These are phyloP conservation scores for Catocala fraxini DNA, from an alignment of 2,888 invertebrate species.

Conservation along the genomic window DNA sequence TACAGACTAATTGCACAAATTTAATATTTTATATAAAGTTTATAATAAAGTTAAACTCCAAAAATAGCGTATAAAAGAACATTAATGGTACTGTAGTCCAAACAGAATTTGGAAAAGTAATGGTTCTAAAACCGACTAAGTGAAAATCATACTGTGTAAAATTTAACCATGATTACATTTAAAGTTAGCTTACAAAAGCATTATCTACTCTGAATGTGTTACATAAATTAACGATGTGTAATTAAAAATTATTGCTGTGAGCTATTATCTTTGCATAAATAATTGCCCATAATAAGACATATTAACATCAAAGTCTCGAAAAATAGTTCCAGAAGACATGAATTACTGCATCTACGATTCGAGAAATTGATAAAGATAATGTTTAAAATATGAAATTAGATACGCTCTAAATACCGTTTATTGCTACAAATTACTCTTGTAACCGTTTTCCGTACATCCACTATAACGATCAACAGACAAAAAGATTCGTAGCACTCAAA, in stretches of 20 bases:
- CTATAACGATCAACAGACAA: constrained; percentile 46
- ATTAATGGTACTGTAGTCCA: constrained; percentile 27
- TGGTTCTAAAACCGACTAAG: constrained; percentile 14
- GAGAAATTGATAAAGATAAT: constrained; percentile 63
- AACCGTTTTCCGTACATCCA: constrained; percentile 60
- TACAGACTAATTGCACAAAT: constrained; percentile 31
- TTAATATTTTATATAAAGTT: neutral
- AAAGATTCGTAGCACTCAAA: constrained; percentile 45
- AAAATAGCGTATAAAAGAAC: neutral
- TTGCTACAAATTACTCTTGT: constrained; percentile 67
- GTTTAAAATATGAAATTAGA: constrained; percentile 64
- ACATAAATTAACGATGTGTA: constrained; percentile 57
- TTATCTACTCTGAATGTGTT: constrained; percentile 45
- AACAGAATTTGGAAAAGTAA: constrained; percentile 24
- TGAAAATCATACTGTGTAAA: constrained; percentile 32
- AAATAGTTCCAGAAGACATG: constrained; percentile 52
- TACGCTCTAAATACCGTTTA: constrained; percentile 69
- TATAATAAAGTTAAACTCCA: neutral
- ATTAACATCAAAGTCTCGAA: constrained; percentile 48
- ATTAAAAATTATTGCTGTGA: constrained; percentile 56
- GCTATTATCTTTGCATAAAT: constrained; percentile 60
- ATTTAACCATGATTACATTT: constrained; percentile 41
- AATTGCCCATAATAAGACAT: constrained; percentile 54
- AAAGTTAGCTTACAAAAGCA: constrained; percentile 43
- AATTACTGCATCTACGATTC: constrained; percentile 59